Evolutionary conservation across 2,888 invertebrate species (phyloP).

Genomic region (Hydraecia micacea): DNA sequence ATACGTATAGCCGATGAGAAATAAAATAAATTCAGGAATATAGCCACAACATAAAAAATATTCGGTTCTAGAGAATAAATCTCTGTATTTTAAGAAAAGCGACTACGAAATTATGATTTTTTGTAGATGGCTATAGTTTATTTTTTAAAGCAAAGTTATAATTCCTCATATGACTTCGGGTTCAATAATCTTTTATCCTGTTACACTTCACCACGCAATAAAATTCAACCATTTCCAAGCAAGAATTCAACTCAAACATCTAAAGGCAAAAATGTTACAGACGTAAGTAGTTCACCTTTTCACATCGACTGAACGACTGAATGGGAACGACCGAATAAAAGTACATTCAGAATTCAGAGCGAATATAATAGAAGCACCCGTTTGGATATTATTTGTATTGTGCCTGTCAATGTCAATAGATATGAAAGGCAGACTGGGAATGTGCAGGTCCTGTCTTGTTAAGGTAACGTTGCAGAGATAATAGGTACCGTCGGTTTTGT

Average conservation of each 20-base stretch:
- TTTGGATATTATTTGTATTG: slow-evolving; percentile 61
- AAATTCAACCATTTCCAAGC: slow-evolving; percentile 1
- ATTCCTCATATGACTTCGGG: background rate
- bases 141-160: too few species aligned
- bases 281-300: slow-evolving; percentile 37
- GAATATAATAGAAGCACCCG: slow-evolving; percentile 54
- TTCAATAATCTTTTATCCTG: background rate
- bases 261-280: slow-evolving; percentile 28
- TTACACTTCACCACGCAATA: background rate
- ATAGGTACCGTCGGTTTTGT: too few species aligned
- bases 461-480: too few species aligned
- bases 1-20: background rate
- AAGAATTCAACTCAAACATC: slow-evolving; percentile 8
- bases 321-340: slow-evolving; percentile 33
- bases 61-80: too few species aligned
- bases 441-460: too few species aligned
- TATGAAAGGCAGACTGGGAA: slow-evolving; percentile 16
- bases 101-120: too few species aligned
- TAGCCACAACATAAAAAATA: too few species aligned
- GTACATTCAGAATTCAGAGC: slow-evolving; percentile 38
- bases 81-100: too few species aligned
- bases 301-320: slow-evolving; percentile 31
- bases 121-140: too few species aligned
- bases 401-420: slow-evolving; percentile 58
- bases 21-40: background rate